Conservation (phyloP, 2,888 invertebrate genomes). For the Aplocera efformata region DNA sequence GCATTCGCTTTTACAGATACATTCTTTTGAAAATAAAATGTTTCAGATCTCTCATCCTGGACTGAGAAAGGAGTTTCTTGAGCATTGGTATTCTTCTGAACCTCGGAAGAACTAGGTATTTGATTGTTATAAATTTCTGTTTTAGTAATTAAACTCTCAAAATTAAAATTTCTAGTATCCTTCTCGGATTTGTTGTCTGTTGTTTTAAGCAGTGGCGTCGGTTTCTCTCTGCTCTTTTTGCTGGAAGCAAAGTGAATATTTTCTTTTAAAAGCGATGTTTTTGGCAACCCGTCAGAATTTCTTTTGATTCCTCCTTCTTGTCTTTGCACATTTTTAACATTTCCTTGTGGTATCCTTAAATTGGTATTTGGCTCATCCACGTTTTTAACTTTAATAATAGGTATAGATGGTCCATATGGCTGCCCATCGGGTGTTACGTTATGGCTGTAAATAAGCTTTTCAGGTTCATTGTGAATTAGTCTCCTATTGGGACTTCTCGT, state of each 20-base stretch:
- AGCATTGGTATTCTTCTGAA: slow-evolving; percentile 60
- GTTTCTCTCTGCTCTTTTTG: slow-evolving; percentile 57
- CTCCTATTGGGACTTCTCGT: slow-evolving; percentile 49
- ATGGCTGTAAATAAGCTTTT: slow-evolving; percentile 44
- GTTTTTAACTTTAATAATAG: slow-evolving; percentile 65
- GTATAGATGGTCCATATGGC: slow-evolving; percentile 47
- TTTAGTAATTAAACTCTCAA: slow-evolving; percentile 75
- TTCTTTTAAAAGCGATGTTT: slow-evolving; percentile 57
- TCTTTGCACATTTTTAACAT: slow-evolving; percentile 43
- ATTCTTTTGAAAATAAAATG: slow-evolving; percentile 73
- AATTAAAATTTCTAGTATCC: slow-evolving; percentile 69
- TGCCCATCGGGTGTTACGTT: slow-evolving; percentile 44
- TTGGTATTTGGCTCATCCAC: slow-evolving; percentile 53
- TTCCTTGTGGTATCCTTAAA: slow-evolving; percentile 45
- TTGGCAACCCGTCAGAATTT: slow-evolving; percentile 55
- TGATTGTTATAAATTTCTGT: slow-evolving; percentile 73
- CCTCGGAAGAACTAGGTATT: slow-evolving; percentile 65
- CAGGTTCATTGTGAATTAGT: slow-evolving; percentile 42
- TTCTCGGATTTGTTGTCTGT: slow-evolving; percentile 51
- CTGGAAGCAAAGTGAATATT: slow-evolving; percentile 42
- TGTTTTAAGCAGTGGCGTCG: slow-evolving; percentile 38
- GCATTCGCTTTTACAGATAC: slow-evolving; percentile 41
- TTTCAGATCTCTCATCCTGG: slow-evolving; percentile 70
- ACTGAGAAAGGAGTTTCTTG: slow-evolving; percentile 46
- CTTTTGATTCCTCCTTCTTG: slow-evolving; percentile 58